Conservation (phyloP, 2,888 invertebrate genomes). For the Physocephala rufipes region DNA sequence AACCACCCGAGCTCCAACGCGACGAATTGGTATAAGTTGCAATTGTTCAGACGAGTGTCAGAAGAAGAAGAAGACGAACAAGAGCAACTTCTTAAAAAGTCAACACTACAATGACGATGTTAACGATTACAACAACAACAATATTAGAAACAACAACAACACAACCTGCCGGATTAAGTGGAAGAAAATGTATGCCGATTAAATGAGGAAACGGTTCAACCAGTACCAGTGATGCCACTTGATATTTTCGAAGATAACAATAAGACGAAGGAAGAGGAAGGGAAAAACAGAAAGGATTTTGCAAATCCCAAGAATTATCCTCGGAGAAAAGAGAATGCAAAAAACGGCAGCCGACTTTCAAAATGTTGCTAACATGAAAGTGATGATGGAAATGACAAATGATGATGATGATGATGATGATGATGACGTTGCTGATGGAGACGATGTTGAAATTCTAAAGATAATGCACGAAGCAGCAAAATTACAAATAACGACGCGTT, state of each 20-base stretch:
- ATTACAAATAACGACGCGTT: neutral
- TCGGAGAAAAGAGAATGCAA: neutral
- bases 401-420: neutral
- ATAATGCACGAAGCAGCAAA: neutral
- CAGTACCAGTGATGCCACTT: constrained; percentile 35
- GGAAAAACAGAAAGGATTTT: neutral
- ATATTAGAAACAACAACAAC: too few relatives aligned
- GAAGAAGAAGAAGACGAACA: neutral
- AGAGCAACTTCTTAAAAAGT: neutral
- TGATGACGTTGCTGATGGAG: neutral
- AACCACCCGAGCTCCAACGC: neutral
- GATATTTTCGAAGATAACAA: constrained; percentile 24
- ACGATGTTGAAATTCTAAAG: neutral
- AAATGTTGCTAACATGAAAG: neutral
- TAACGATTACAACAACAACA: too few relatives aligned
- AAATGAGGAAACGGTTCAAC: constrained; percentile 17
- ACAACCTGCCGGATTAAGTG: too few relatives aligned
- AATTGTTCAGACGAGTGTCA: neutral
- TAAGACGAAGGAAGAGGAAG: constrained; percentile 8
- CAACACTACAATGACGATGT: too few relatives aligned
- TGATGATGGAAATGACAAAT: neutral
- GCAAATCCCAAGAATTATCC: neutral
- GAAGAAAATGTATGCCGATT: constrained; percentile 13
- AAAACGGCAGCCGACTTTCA: neutral
- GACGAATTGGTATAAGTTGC: neutral